Evolutionary conservation across 1,140 invertebrate genomes (phyloP).

Genomic region (Drosophila arizonae): DNA sequence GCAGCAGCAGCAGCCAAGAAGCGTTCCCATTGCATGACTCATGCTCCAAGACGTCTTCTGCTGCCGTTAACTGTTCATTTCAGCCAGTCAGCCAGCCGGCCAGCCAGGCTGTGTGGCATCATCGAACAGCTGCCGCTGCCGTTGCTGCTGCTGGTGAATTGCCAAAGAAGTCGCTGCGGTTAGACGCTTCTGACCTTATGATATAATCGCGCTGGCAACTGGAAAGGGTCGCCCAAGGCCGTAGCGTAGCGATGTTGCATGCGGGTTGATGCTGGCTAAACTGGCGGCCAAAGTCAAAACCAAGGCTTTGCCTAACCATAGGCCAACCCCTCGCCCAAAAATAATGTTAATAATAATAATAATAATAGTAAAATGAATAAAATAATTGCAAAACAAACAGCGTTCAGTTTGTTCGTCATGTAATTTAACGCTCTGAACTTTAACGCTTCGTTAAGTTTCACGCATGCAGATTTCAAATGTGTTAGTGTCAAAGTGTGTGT

Average conservation of each 20-base stretch:
- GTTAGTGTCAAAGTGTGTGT: slow-evolving; percentile 6
- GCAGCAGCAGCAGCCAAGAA: slow-evolving; percentile 6
- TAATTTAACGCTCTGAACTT: slow-evolving; percentile 78
- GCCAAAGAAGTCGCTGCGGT: slow-evolving; percentile 22
- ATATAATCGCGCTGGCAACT: slow-evolving; percentile 38
- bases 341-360: too few species aligned
- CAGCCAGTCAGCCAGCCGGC: background rate
- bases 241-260: slow-evolving; percentile 14
- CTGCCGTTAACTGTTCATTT: slow-evolving; percentile 33
- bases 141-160: background rate
- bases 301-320: slow-evolving; percentile 44
- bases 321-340: slow-evolving; percentile 5
- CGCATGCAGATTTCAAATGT: slow-evolving; percentile 79
- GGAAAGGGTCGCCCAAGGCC: slow-evolving; percentile 45
- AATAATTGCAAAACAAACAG: too few species aligned
- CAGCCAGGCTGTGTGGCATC: background rate
- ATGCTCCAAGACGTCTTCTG: background rate
- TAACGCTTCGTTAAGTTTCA: slow-evolving; percentile 79
- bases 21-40: slow-evolving; percentile 45
- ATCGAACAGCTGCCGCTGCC: background rate
- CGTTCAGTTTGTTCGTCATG: slow-evolving; percentile 49
- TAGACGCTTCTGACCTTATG: slow-evolving; percentile 27
- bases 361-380: too few species aligned
- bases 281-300: slow-evolving; percentile 66
- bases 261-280: slow-evolving; percentile 22